phyloP scores from a whole-genome alignment of 2,797 vertebrate species.

The Acanthopagrus latus region DNA sequence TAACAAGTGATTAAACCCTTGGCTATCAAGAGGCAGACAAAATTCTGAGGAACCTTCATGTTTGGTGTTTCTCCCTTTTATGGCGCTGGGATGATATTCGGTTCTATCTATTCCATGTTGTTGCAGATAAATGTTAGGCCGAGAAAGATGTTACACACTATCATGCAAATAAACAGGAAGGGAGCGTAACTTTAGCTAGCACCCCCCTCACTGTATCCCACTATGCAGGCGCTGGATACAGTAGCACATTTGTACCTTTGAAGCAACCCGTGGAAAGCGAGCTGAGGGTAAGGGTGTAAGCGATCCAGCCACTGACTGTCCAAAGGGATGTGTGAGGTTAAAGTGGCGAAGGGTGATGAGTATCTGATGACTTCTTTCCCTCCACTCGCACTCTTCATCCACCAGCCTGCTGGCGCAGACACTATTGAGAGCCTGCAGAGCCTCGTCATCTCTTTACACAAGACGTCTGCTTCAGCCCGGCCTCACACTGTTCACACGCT shows the following conservation, averaged over 20 bases:
- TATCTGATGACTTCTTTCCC: slow-evolving; percentile 30
- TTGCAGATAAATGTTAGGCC: too few relatives aligned
- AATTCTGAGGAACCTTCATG: not conserved
- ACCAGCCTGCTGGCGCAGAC: slow-evolving; percentile 16
- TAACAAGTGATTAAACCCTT: not conserved
- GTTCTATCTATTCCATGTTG: too few relatives aligned
- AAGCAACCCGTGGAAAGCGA: not conserved
- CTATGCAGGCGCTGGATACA: not conserved
- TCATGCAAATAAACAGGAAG: not conserved
- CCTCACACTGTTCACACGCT: slow-evolving; percentile 9
- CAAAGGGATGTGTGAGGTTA: slow-evolving; percentile 10
- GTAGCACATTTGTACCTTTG: not conserved
- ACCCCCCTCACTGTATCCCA: not conserved
- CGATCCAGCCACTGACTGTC: not conserved
- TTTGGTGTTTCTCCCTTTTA: not conserved
- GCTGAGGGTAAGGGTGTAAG: not conserved
- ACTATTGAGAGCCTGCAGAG: slow-evolving; percentile 9
- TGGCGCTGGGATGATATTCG: not conserved
- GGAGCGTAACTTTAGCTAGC: not conserved
- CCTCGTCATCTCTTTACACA: slow-evolving; percentile 9
- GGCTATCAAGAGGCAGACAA: not conserved
- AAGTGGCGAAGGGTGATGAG: slow-evolving; percentile 22
- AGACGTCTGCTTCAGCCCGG: slow-evolving; percentile 19
- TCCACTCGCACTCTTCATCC: slow-evolving; percentile 3
- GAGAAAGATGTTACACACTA: too few relatives aligned